A percentile compares a stretch with the other conserved stretches of the same genome.
phyloP scores from a whole-genome alignment of 2,888 invertebrate species.

The Tinea pellionella region DNA sequence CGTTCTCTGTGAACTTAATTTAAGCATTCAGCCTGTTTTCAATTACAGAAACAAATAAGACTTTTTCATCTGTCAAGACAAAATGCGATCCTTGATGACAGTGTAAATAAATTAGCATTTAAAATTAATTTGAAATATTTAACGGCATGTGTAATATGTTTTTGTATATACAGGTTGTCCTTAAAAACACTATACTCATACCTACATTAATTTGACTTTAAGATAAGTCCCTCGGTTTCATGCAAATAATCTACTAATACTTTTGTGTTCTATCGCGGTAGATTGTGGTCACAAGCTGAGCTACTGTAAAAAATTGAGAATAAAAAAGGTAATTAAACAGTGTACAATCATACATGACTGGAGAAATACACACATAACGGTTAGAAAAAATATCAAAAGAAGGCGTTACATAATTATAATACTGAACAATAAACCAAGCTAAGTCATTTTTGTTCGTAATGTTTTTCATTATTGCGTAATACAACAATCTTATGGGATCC shows the following conservation, averaged over 20 bases:
- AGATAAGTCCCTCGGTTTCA: too few species aligned
- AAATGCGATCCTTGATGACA: background rate
- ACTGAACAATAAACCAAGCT: background rate
- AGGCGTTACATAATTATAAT: slow-evolving; percentile 6
- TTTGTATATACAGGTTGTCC: background rate
- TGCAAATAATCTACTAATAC: too few species aligned
- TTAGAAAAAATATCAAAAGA: background rate
- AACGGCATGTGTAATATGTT: background rate
- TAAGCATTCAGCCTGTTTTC: slow-evolving; percentile 46
- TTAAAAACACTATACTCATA: too few species aligned
- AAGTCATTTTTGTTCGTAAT: slow-evolving; percentile 30
- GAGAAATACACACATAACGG: too few species aligned
- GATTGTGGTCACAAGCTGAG: too few species aligned
- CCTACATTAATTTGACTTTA: too few species aligned
- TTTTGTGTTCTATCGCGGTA: too few species aligned
- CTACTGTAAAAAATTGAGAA: too few species aligned
- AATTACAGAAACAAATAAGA: slow-evolving; percentile 59
- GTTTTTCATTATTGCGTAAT: slow-evolving; percentile 6
- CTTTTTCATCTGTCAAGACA: slow-evolving; percentile 14
- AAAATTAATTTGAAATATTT: background rate
- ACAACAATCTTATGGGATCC: background rate
- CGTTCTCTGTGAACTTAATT: slow-evolving; percentile 53
- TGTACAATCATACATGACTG: too few species aligned
- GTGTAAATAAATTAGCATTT: background rate
- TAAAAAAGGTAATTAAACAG: too few species aligned